Evolutionary conservation across 2,888 invertebrate species (phyloP), one percentile per base, ranked within the genome.

Genomic region (Emesis furor): DNA sequence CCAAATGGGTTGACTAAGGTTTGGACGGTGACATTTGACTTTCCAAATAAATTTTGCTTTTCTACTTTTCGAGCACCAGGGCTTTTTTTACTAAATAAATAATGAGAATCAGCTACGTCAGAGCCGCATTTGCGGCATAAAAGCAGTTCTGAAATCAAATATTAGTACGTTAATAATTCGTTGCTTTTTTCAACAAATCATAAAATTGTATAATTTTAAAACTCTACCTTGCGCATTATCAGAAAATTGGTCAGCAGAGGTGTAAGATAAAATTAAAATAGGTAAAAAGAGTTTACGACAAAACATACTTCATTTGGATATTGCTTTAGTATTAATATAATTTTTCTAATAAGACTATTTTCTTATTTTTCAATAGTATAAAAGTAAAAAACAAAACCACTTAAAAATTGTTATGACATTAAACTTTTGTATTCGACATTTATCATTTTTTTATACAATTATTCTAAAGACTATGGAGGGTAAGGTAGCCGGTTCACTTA

Each of bases 111-210:
- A 1, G 97, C 97, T 85, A 97, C 93, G 91, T 97, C 97, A 86
- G 96, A 95, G 24, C 97, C 97, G 91, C 97, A 97, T 91, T 96
- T 95, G 37, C 97, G 97, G 90, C 97, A 97, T 42, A 97, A 91
- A 73, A 97, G 92, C 87, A 96, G 92, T 92, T 97, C 97, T 97
- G 93, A 79, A 95, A 95, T 85, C 83, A 84, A 84, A 88, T 73
- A 78, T 78, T 8, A 62, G 12, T 12, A 0, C 4, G 24, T 62
- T 30, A 3, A 0, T 10, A 65, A 32, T 32, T 30, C 5, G 8
- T 10, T 10, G 30, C 10, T 62, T 62, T 62, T 4, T 24, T 62
- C 10, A 42, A 42, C 12, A 12, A 42, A 42, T 3, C 42, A 42
- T 24, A 62, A 30, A 24, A 24, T 24, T 24, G 24, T 24, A 24